Evolutionary conservation across 2,888 invertebrate genomes (phyloP).

Genomic region (Caenorhabditis sulstoni): DNA sequence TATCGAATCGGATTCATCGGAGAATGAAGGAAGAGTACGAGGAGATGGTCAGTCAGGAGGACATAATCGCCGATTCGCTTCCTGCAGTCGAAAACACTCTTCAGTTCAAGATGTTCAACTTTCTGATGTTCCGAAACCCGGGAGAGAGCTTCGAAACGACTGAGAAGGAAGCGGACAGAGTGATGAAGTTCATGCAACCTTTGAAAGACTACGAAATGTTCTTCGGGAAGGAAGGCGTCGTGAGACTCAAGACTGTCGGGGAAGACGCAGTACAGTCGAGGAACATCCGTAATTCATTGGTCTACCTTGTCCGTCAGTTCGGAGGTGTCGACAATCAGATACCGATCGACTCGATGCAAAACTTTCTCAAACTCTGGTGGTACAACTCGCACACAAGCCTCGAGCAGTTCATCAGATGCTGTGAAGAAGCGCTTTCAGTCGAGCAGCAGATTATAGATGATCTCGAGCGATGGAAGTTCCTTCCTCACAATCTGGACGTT

Average conservation of each 20-base stretch:
- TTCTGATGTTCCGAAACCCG: conserved; percentile 22
- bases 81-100: conserved; percentile 17
- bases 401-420: conserved; percentile 9
- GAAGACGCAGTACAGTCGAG: conserved; percentile 7
- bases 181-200: conserved; percentile 1
- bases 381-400: conserved; percentile 13
- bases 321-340: conserved; percentile 3
- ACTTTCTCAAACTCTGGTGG: conserved; percentile 44
- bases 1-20: conserved; percentile 30
- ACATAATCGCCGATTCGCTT: conserved; percentile 11
- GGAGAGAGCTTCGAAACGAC: conserved; percentile 14
- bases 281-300: conserved; percentile 5
- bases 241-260: not conserved
- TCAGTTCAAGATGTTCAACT: conserved; percentile 30
- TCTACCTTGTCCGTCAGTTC: conserved; percentile 8
- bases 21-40: conserved; percentile 33
- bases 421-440: not conserved
- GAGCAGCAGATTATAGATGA: not conserved
- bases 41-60: not conserved
- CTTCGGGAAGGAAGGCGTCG: conserved; percentile 30
- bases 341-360: not conserved
- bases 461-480: not conserved
- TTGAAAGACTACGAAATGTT: conserved; percentile 36
- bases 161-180: not conserved
- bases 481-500: not conserved